Evolutionary conservation across 2,888 invertebrate genomes (phyloP).

Genomic region (Drosophila histrio): DNA sequence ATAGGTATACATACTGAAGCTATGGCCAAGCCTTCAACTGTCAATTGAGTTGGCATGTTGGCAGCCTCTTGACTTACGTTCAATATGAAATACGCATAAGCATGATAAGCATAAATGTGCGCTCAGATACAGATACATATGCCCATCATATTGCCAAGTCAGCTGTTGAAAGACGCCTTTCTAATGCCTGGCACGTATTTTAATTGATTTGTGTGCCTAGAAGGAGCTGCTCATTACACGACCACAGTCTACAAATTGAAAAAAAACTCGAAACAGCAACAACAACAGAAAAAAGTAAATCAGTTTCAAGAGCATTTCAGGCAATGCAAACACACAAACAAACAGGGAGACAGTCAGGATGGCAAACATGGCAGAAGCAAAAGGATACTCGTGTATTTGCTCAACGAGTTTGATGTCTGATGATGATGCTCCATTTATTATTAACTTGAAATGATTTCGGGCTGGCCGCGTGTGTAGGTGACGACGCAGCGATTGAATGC

Average conservation of each 20-base stretch:
- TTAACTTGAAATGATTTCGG: constrained; percentile 81
- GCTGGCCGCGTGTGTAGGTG: constrained; percentile 70
- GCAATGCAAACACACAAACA: constrained; percentile 53
- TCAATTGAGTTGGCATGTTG: constrained; percentile 79
- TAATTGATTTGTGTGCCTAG: constrained; percentile 78
- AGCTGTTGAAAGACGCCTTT: constrained; percentile 41
- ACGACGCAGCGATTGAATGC: constrained; percentile 83
- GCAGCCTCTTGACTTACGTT: constrained; percentile 77
- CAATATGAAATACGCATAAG: constrained; percentile 73
- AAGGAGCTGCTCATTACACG: constrained; percentile 52
- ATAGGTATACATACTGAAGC: constrained; percentile 16
- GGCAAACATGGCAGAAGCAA: constrained; percentile 28
- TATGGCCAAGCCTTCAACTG: constrained; percentile 63
- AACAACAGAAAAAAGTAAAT: constrained; percentile 22
- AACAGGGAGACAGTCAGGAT: not conserved
- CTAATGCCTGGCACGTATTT: constrained; percentile 82
- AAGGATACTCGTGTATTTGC: constrained; percentile 65
- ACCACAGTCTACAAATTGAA: constrained; percentile 42
- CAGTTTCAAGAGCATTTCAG: constrained; percentile 51
- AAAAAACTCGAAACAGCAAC: constrained; percentile 21
- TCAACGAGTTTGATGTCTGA: constrained; percentile 74
- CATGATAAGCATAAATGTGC: constrained; percentile 65
- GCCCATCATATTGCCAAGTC: constrained; percentile 58
- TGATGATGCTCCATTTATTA: constrained; percentile 82
- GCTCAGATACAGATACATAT: constrained; percentile 1